A percentile compares a stretch with the other conserved stretches of the same genome.
phyloP scores from a whole-genome alignment of 2,113 vertebrate genomes.

The Miniopterus natalensis region DNA sequence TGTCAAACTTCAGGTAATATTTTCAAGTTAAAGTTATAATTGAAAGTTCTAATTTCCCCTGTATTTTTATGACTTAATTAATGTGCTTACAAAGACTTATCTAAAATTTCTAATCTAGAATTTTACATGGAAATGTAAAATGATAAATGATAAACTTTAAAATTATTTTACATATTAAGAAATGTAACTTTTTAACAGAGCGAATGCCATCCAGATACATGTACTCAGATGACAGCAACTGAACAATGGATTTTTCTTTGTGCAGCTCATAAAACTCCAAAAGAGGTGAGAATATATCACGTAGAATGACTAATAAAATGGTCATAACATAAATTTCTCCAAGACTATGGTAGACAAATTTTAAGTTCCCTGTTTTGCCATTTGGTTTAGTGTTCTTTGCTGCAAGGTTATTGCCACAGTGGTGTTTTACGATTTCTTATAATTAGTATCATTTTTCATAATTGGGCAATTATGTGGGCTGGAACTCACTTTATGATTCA shows the following conservation, averaged over 20 bases:
- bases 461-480: not conserved
- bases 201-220: conserved; percentile 98
- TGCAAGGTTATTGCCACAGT: not conserved
- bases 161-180: conserved; percentile 70
- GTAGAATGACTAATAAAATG: conserved; percentile 27
- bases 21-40: conserved; percentile 69
- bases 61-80: conserved; percentile 13
- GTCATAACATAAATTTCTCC: not conserved
- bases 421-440: not conserved
- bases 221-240: conserved; percentile 99
- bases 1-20: conserved; percentile 97
- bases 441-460: conserved; percentile 20
- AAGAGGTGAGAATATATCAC: conserved; percentile 91
- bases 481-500: not conserved
- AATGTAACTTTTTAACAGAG: conserved; percentile 89
- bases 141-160: not conserved
- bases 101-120: conserved; percentile 46
- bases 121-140: conserved; percentile 45
- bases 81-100: conserved; percentile 5
- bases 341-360: not conserved
- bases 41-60: conserved; percentile 18
- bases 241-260: conserved; percentile 99
- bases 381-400: conserved; percentile 17
- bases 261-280: conserved; percentile 99
- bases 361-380: conserved; percentile 43